These are phyloP conservation scores for Poicephalus gulielmi DNA, from an alignment of 2,113 vertebrate genomes.

Conservation along the genomic window DNA sequence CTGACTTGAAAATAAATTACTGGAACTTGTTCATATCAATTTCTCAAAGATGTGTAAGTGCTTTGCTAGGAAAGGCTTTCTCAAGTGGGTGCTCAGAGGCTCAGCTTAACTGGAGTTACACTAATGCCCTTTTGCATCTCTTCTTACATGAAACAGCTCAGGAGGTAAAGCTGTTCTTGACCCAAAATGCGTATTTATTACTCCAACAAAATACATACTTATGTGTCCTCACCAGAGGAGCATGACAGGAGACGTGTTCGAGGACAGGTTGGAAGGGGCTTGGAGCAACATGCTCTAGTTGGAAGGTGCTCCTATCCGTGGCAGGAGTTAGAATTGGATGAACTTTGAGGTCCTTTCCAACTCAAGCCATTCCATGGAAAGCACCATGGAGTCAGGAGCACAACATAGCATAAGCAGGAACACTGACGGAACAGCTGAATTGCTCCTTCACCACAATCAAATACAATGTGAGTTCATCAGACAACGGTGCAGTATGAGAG, in stretches of 20 bases:
- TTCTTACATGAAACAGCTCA: fast-evolving
- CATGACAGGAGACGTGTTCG: fast-evolving
- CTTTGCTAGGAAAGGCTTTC: neutral
- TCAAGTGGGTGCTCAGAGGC: neutral
- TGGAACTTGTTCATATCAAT: neutral
- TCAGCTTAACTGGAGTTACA: fast-evolving
- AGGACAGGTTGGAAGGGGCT: neutral
- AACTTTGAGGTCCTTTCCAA: neutral
- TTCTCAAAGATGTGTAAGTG: fast-evolving
- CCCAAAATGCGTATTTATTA: fast-evolving
- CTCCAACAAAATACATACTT: fast-evolving
- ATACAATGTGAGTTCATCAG: fast-evolving
- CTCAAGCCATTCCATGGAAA: neutral
- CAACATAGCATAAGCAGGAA: neutral
- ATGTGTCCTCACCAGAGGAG: fast-evolving
- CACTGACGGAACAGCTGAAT: fast-evolving
- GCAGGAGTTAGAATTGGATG: too few species aligned
- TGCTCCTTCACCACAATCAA: neutral
- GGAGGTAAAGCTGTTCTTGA: neutral
- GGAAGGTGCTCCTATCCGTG: neutral
- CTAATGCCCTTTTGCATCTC: fast-evolving
- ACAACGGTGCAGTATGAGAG: fast-evolving
- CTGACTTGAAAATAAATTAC: neutral
- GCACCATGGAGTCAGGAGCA: neutral
- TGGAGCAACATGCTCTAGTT: neutral